These are phyloP conservation scores for Crotalus adamanteus DNA, from an alignment of 2,797 vertebrate genomes.

Conservation along the genomic window DNA sequence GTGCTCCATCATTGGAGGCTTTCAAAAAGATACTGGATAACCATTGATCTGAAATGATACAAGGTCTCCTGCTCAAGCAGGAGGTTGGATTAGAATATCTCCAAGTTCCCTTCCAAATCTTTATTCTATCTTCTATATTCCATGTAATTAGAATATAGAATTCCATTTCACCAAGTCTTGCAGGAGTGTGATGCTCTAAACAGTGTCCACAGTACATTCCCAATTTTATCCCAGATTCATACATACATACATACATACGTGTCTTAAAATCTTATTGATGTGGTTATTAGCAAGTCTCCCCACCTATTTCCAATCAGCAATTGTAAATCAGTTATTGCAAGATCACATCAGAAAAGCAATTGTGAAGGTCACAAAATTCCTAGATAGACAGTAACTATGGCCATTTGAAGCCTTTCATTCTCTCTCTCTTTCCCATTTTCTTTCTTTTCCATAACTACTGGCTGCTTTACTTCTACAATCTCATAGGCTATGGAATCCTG, in stretches of 20 bases:
- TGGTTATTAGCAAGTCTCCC: not conserved
- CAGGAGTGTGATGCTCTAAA: not conserved
- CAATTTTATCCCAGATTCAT: not conserved
- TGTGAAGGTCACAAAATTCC: not conserved
- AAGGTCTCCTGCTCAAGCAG: not conserved
- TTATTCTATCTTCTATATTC: too few species aligned
- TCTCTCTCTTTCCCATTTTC: not conserved
- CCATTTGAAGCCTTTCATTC: not conserved
- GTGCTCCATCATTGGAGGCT: not conserved
- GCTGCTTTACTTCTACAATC: not conserved
- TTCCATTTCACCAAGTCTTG: not conserved
- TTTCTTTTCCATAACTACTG: not conserved
- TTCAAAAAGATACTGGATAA: not conserved
- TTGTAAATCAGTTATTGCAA: not conserved
- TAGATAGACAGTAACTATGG: not conserved
- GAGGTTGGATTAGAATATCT: too few species aligned
- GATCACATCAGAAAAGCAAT: not conserved
- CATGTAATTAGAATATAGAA: not conserved
- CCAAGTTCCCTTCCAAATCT: too few species aligned
- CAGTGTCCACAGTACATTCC: not conserved
- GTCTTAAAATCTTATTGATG: not conserved
- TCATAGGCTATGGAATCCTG: not conserved
- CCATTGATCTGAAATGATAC: not conserved
- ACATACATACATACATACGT: not conserved
- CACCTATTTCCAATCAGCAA: not conserved